phyloP scores from a whole-genome alignment of 2,113 vertebrate genomes.

The Mormyrus lacerda region DNA sequence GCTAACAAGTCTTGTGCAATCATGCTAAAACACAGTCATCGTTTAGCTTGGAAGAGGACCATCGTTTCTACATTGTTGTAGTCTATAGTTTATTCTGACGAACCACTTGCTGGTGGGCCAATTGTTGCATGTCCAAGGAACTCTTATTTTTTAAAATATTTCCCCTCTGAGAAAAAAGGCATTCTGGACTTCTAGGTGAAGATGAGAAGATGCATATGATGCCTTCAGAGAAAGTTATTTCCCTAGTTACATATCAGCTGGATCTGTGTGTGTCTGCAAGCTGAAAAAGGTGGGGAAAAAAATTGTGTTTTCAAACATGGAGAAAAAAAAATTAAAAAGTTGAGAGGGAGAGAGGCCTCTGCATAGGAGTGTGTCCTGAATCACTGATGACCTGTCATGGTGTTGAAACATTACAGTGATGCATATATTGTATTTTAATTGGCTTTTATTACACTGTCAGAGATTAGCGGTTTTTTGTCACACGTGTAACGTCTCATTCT shows the following conservation, averaged over 20 bases:
- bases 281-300: slow-evolving; percentile 41
- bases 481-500: slow-evolving; percentile 53
- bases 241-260: slow-evolving; percentile 58
- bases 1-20: slow-evolving; percentile 75
- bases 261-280: slow-evolving; percentile 65
- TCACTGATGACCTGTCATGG: slow-evolving; percentile 48
- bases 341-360: slow-evolving; percentile 43
- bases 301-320: neutral
- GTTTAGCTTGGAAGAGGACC: slow-evolving; percentile 63
- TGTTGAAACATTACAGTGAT: slow-evolving; percentile 55
- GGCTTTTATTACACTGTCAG: slow-evolving; percentile 56
- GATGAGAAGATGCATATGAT: slow-evolving; percentile 42
- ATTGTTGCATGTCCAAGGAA: slow-evolving; percentile 74
- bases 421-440: slow-evolving; percentile 56
- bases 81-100: slow-evolving; percentile 59
- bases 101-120: slow-evolving; percentile 65
- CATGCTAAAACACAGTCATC: slow-evolving; percentile 64
- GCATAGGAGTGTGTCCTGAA: slow-evolving; percentile 34
- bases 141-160: slow-evolving; percentile 17
- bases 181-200: slow-evolving; percentile 59
- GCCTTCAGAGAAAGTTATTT: slow-evolving; percentile 49
- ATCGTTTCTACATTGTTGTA: slow-evolving; percentile 65
- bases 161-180: slow-evolving; percentile 52
- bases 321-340: neutral
- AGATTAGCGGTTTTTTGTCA: slow-evolving; percentile 60